Evolutionary conservation across 2,888 invertebrate genomes (phyloP).

Genomic region (Protophormia terraenovae): DNA sequence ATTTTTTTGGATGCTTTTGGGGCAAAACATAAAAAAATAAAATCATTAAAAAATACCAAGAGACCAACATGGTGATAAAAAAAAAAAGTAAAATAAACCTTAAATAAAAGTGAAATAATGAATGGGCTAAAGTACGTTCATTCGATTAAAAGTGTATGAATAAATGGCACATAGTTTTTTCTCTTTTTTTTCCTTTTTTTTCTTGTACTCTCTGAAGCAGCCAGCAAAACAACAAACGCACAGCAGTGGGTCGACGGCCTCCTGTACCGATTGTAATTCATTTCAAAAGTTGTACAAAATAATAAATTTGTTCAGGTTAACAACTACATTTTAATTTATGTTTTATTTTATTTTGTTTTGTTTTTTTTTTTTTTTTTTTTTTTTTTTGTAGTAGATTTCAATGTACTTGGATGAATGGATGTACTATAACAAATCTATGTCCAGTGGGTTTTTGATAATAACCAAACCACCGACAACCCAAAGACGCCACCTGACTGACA

Average conservation of each 20-base stretch:
- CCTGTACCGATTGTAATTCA: slow-evolving; percentile 65
- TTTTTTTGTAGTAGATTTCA: slow-evolving; percentile 7
- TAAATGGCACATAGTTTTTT: neutral
- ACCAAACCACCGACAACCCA: too few species aligned
- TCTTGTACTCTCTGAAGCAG: neutral
- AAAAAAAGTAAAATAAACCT: neutral
- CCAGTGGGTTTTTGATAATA: neutral
- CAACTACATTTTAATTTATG: slow-evolving; percentile 79
- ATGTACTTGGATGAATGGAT: neutral
- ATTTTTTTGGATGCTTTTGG: slow-evolving; percentile 37
- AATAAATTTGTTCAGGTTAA: slow-evolving; percentile 80
- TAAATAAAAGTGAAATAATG: slow-evolving; percentile 52
- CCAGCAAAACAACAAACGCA: slow-evolving; percentile 56
- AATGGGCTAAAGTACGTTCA: slow-evolving; percentile 34
- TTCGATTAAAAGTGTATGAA: slow-evolving; percentile 7
- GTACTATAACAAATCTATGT: neutral
- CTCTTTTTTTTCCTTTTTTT: neutral
- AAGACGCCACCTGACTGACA: slow-evolving; percentile 1
- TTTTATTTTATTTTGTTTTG: slow-evolving; percentile 65
- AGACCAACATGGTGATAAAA: neutral
- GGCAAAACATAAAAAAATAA: slow-evolving; percentile 7
- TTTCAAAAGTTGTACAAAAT: slow-evolving; percentile 73
- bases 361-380: neutral
- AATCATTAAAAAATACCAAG: slow-evolving; percentile 6
- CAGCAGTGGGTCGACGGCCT: slow-evolving; percentile 66